A percentile compares a stretch with the other conserved stretches of the same genome.
Conservation (phyloP, 1,140 invertebrate species). For the Drosophila obscura region DNA sequence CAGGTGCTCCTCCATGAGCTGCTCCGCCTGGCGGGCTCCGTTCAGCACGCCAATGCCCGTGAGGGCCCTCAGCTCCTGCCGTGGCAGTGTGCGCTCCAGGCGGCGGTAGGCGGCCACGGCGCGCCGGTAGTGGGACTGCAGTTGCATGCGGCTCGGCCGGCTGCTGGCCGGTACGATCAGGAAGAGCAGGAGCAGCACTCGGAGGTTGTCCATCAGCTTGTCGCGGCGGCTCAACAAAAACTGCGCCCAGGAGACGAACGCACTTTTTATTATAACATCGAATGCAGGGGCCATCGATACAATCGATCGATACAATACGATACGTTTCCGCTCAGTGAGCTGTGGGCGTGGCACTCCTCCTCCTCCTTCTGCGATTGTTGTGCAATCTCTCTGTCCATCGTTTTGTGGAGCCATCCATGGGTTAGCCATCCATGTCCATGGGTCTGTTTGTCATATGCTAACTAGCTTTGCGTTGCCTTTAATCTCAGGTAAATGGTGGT, state of each 20-base stretch:
- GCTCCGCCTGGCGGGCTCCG: conserved; percentile 64
- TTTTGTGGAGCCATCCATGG: no score
- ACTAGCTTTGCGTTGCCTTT: neutral
- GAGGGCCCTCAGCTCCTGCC: conserved; percentile 60
- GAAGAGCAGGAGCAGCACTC: conserved; percentile 21
- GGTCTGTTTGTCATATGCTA: conserved; percentile 19
- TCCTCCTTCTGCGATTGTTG: conserved; percentile 6
- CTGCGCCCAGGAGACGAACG: conserved; percentile 36
- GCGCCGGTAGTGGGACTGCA: conserved; percentile 65
- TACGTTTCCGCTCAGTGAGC: conserved; percentile 57
- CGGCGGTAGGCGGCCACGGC: conserved; percentile 65
- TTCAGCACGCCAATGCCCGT: conserved; percentile 70
- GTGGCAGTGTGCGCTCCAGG: conserved; percentile 55
- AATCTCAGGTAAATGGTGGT: conserved; percentile 21
- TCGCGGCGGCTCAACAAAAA: conserved; percentile 30
- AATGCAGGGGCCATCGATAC: neutral
- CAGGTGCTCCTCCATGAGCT: conserved; percentile 71
- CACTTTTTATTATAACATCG: conserved; percentile 49
- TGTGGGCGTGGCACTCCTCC: conserved; percentile 32
- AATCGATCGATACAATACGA: conserved; percentile 2
- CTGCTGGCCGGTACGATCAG: conserved; percentile 14
- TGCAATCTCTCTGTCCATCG: conserved; percentile 10
- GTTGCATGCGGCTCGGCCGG: conserved; percentile 25
- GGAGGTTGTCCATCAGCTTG: conserved; percentile 26
- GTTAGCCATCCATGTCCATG: conserved; percentile 19